Percentiles rank a stretch among this genome's conserved stretches.
These are phyloP conservation scores for Aphyosemion australe DNA, from an alignment of 2,113 vertebrate genomes.

Conservation along the genomic window DNA sequence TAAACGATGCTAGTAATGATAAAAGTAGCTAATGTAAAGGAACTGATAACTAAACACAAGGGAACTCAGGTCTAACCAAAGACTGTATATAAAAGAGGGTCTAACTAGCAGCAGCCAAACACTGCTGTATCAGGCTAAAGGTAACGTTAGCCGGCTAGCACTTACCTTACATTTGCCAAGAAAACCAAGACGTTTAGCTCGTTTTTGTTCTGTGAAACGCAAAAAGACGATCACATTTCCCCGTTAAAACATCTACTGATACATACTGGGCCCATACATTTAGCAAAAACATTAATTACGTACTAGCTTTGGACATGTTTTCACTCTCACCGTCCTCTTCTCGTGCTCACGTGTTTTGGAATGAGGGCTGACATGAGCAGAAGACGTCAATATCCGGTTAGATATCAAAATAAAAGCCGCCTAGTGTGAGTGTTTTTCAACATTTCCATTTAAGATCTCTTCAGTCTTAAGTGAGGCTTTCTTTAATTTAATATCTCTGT, in stretches of 20 bases:
- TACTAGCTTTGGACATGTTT: slow-evolving; percentile 79
- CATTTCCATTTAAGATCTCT: no score
- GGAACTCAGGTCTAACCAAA: no score
- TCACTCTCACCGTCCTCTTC: not conserved
- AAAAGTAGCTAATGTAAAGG: no score
- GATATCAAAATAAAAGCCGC: slow-evolving; percentile 60
- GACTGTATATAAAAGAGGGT: no score
- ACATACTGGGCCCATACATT: not conserved
- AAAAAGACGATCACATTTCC: not conserved
- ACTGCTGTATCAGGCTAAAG: no score
- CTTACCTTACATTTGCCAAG: slow-evolving; percentile 63
- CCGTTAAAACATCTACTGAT: not conserved
- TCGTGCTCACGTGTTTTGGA: slow-evolving; percentile 55
- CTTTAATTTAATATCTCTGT: no score
- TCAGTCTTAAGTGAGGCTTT: no score
- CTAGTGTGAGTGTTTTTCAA: no score
- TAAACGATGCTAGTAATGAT: no score
- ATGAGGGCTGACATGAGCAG: slow-evolving; percentile 3
- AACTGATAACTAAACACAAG: no score
- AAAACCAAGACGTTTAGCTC: slow-evolving; percentile 75
- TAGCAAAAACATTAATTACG: slow-evolving; percentile 21
- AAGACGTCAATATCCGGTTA: slow-evolving; percentile 43
- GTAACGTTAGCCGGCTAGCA: slow-evolving; percentile 1
- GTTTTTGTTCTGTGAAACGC: slow-evolving; percentile 76
- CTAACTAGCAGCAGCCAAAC: no score